These are phyloP conservation scores for Hemichromis elongatus DNA, from an alignment of 2,113 vertebrate species.

Conservation along the genomic window DNA sequence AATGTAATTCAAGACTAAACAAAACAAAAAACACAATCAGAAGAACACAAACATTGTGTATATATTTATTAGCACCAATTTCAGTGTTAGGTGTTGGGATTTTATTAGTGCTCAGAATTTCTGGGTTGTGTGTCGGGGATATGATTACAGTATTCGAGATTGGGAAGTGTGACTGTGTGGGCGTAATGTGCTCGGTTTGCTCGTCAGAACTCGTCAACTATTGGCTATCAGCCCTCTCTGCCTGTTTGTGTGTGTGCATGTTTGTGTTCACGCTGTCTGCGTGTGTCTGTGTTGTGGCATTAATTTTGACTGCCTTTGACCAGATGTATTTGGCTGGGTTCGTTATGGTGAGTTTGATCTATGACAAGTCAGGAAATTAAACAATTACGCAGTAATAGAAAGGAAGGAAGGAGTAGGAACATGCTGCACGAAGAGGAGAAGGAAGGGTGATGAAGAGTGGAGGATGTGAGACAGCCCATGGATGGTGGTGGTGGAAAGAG, in stretches of 20 bases:
- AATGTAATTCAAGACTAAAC: neutral
- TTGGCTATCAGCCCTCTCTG: neutral
- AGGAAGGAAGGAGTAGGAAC: neutral
- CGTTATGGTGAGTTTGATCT: constrained; percentile 54
- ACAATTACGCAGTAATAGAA: constrained; percentile 33
- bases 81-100: neutral
- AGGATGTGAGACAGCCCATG: neutral
- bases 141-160: neutral
- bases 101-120: neutral
- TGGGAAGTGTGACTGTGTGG: constrained; percentile 13
- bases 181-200: constrained; percentile 37
- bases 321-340: constrained; percentile 39
- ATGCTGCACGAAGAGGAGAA: neutral
- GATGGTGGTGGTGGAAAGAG: neutral
- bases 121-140: neutral
- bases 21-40: neutral
- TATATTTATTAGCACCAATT: neutral
- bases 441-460: neutral
- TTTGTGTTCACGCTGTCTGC: neutral
- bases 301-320: constrained; percentile 44
- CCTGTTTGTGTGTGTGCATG: neutral
- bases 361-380: constrained; percentile 62
- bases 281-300: constrained; percentile 12
- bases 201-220: constrained; percentile 51
- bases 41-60: neutral